Conservation (phyloP, 53 echinoderm and acorn worm genomes). For the Stichopus horrens region DNA sequence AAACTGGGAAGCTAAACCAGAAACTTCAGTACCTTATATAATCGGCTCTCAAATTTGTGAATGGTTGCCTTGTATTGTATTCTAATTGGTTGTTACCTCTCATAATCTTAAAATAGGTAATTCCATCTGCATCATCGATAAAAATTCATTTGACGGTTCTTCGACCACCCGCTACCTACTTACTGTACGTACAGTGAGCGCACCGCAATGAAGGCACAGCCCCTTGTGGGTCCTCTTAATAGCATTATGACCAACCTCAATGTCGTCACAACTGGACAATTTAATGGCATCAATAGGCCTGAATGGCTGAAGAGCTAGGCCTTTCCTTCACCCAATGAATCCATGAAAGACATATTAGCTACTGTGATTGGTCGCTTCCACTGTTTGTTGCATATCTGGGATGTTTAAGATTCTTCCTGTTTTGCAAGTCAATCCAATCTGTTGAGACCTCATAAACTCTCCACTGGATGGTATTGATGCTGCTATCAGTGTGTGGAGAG, state of each 20-base stretch:
- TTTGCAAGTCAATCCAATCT: conserved; percentile 5
- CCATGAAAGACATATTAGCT: not conserved
- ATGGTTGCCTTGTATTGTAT: too few species aligned
- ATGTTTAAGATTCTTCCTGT: conserved; percentile 35
- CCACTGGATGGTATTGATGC: not conserved
- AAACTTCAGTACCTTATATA: too few species aligned
- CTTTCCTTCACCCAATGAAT: not conserved
- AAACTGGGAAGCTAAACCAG: too few species aligned
- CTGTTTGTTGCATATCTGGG: conserved; percentile 17
- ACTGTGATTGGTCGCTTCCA: not conserved
- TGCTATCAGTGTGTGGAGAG: not conserved
- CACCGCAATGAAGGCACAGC: too few species aligned
- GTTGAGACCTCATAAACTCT: conserved; percentile 8
- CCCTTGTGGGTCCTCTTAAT: not conserved
- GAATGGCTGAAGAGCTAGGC: not conserved
- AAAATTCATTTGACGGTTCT: too few species aligned
- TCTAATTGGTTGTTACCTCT: too few species aligned
- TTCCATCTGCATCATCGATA: too few species aligned
- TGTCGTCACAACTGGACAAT: not conserved
- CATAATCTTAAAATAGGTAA: too few species aligned
- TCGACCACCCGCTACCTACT: too few species aligned
- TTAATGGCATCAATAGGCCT: not conserved
- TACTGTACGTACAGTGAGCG: too few species aligned
- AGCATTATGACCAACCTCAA: not conserved
- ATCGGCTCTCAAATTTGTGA: too few species aligned